Base-by-base conservation (phyloP, 2,797 vertebrate genomes). In the Gymnothorax reevesii region DNA sequence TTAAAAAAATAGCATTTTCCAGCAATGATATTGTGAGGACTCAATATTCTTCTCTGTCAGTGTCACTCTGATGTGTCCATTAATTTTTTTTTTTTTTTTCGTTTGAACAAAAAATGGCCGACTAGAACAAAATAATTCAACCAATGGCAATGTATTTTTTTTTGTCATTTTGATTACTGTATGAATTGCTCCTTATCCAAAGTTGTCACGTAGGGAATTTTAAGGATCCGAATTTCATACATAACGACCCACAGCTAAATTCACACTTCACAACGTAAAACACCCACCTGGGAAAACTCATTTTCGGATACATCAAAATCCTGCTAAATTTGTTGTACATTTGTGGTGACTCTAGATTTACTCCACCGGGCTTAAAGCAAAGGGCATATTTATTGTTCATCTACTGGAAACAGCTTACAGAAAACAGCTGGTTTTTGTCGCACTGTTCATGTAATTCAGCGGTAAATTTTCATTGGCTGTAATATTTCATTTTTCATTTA, bases 381-480 rank as follows among this genome's bases (percentile, higher is more conserved):
- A 22, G 17, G n/a, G 6, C 2, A 42, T 42, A 42, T 66, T 66
- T 33, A 10, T 27, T 54, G 42, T 54, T 15, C 20, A 7, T 55
- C 75, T 79, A 22, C 75, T 54, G 75, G 75, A 79, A 79, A 79
- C 75, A 13, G 73, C 73, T 75, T 49, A 20, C 52, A 54, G 49
- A 54, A n/a, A 52, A 79, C 42, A 79, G 75, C 75, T 79, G 49
- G 42, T 79, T 79, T 52, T 55, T 54, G 22, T 55, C 17, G 75
- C 7, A 17, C 22, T 52, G 22, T 79, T 54, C 33, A 54, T 22
- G 49, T 55, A 20, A 79, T 79, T 79, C 52, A n/a, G 54, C 52
- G 42, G 75, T 79, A 54, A 79, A 54, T 79, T 55, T 79, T 55
- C 75, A 79, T 79, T n/a, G 75, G 75, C 75, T 79, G 75, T 79